Percentiles rank a stretch among this genome's conserved stretches.
These are phyloP conservation scores for Elmis aenea DNA, from an alignment of 2,888 invertebrate genomes.

Conservation along the genomic window DNA sequence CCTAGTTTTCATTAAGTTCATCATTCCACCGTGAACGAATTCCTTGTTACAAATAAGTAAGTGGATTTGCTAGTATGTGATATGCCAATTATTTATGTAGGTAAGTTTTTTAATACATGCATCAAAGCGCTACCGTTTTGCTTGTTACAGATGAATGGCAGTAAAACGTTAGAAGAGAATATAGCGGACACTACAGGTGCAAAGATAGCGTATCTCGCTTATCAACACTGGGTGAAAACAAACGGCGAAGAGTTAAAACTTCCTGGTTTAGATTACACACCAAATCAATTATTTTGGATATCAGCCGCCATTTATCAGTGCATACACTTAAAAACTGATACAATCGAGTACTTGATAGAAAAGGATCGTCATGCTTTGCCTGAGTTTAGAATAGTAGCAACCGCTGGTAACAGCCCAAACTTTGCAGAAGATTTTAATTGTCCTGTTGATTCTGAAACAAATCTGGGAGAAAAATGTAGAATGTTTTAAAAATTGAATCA, in stretches of 20 bases:
- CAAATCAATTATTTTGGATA: constrained; percentile 30
- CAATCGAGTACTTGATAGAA: neutral
- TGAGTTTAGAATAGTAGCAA: neutral
- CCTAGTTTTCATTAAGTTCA: no score
- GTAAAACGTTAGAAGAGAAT: constrained; percentile 82
- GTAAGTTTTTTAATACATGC: no score
- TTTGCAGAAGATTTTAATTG: constrained; percentile 16
- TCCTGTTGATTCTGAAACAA: constrained; percentile 10
- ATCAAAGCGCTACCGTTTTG: no score
- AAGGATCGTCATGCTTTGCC: neutral
- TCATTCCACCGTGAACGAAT: no score
- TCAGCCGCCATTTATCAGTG: constrained; percentile 1
- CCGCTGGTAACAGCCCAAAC: constrained; percentile 6
- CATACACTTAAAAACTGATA: neutral
- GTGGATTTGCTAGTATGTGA: no score
- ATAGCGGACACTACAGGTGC: constrained; percentile 11
- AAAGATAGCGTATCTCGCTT: constrained; percentile 79
- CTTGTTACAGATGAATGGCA: constrained; percentile 66
- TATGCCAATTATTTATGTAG: no score
- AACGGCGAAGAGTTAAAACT: constrained; percentile 63
- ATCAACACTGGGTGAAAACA: constrained; percentile 63
- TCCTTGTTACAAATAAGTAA: no score
- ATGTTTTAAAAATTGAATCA: no score
- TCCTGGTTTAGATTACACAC: constrained; percentile 65
- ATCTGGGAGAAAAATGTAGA: constrained; percentile 5